These are phyloP conservation scores for Drosophila miranda DNA, from an alignment of 1,140 invertebrate genomes.

Conservation along the genomic window DNA sequence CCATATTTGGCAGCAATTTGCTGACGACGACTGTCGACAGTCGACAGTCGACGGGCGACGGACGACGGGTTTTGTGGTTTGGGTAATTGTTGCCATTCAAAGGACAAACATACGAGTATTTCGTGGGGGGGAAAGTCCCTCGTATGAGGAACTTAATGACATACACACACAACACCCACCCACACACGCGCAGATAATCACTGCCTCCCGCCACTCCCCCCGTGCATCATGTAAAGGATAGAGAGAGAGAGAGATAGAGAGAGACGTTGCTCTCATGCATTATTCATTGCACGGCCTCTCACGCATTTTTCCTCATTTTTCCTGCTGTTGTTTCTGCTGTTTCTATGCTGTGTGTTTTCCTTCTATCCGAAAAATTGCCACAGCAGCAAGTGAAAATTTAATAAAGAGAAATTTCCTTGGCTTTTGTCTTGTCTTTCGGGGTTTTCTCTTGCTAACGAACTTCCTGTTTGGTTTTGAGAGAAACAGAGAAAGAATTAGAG, in stretches of 20 bases:
- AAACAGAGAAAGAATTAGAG: neutral
- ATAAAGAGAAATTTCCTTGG: conserved; percentile 64
- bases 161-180: conserved; percentile 51
- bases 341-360: conserved; percentile 15
- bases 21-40: conserved; percentile 13
- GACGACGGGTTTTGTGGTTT: conserved; percentile 14
- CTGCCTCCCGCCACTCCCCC: conserved; percentile 7
- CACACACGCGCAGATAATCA: conserved; percentile 64
- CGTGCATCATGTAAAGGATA: conserved; percentile 39
- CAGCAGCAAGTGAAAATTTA: conserved; percentile 65
- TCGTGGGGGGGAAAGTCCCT: neutral
- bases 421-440: no score
- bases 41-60: neutral
- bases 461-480: conserved; percentile 43
- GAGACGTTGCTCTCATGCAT: conserved; percentile 50
- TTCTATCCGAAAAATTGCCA: conserved; percentile 12
- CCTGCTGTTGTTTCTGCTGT: conserved; percentile 31
- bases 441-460: conserved; percentile 51
- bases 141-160: conserved; percentile 49
- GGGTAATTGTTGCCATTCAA: conserved; percentile 57
- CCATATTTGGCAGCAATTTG: conserved; percentile 15
- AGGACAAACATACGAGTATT: conserved; percentile 11
- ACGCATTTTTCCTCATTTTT: conserved; percentile 72
- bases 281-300: conserved; percentile 68
- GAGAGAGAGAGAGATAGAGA: conserved; percentile 47